Conservation (phyloP, 2,888 invertebrate genomes). For the Protodeltote pygarga region DNA sequence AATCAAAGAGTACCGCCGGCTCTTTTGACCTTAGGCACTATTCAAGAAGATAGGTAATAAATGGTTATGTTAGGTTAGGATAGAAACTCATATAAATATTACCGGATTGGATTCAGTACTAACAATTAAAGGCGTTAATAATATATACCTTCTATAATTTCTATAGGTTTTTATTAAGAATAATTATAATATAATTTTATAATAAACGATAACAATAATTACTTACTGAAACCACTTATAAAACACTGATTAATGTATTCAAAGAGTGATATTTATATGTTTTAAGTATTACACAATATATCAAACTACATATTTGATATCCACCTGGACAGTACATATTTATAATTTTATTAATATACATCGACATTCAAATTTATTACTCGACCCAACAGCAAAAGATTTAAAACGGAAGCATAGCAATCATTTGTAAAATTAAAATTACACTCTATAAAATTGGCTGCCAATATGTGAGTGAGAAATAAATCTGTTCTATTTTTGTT, state of each 20-base stretch:
- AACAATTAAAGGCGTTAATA: too few species aligned
- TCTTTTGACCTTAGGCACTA: too few species aligned
- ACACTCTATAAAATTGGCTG: conserved; percentile 13
- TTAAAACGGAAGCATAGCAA: conserved; percentile 16
- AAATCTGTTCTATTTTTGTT: conserved; percentile 5
- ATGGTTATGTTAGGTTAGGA: too few species aligned
- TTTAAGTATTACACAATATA: conserved; percentile 8
- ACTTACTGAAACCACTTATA: conserved; percentile 10
- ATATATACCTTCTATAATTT: too few species aligned
- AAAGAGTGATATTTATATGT: conserved; percentile 2
- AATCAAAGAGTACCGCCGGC: too few species aligned
- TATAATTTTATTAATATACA: too few species aligned
- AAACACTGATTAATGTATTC: conserved; percentile 19
- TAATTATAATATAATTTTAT: too few species aligned
- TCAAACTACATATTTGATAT: conserved; percentile 25
- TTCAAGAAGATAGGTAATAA: too few species aligned
- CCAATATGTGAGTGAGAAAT: conserved; percentile 13
- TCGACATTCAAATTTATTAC: conserved; percentile 28
- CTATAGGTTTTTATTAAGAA: too few species aligned
- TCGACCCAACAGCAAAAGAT: conserved; percentile 14
- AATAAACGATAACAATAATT: conserved; percentile 7
- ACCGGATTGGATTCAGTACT: too few species aligned
- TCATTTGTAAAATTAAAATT: conserved; percentile 17
- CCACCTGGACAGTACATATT: too few species aligned
- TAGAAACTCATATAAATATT: too few species aligned